Evolutionary conservation across 2,797 vertebrate species (phyloP).

Genomic region (Gorsachius magnificus): DNA sequence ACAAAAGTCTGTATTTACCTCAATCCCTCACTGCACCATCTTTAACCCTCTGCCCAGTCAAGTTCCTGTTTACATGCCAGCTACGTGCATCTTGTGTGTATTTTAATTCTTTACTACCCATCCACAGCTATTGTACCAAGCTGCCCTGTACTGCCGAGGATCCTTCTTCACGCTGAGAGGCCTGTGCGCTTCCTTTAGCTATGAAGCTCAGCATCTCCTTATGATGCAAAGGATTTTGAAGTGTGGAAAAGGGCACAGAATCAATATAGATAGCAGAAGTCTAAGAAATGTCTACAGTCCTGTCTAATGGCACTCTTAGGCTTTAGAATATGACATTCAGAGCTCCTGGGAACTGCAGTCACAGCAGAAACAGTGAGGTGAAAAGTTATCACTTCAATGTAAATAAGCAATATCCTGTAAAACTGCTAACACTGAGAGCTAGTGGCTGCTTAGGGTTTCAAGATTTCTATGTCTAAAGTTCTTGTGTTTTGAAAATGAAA

Average conservation of each 20-base stretch:
- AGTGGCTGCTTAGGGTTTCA: not conserved
- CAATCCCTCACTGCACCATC: not conserved
- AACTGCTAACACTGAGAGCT: not conserved
- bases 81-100: not conserved
- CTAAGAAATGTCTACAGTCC: not conserved
- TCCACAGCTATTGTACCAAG: not conserved
- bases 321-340: not conserved
- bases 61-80: not conserved
- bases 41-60: not conserved
- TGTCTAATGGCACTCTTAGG: not conserved
- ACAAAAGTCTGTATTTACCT: not conserved
- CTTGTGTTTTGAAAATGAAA: not conserved
- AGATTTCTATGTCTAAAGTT: not conserved
- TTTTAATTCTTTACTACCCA: not conserved
- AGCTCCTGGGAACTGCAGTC: not conserved
- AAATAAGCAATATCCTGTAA: not conserved
- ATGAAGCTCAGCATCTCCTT: not conserved
- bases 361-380: not conserved
- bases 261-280: not conserved
- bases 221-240: not conserved
- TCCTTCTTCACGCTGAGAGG: not conserved
- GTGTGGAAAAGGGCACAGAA: not conserved
- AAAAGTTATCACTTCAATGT: not conserved
- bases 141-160: not conserved
- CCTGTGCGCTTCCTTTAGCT: not conserved